phyloP scores from a whole-genome alignment of 2,888 invertebrate genomes.

The Cyaniris semiargus region DNA sequence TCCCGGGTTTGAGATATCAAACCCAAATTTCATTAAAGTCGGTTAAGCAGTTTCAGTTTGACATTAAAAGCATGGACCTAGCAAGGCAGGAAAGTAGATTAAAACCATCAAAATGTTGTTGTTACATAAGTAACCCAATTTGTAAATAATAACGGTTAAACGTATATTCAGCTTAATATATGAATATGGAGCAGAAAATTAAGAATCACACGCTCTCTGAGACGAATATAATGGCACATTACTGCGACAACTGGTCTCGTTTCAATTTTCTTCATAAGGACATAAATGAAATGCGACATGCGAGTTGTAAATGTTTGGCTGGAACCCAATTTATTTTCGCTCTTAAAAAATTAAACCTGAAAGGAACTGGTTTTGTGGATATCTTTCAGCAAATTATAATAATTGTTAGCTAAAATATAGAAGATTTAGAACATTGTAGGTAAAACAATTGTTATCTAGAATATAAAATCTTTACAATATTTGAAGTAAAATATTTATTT shows the following conservation, averaged over 20 bases:
- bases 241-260: conserved; percentile 8
- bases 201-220: conserved; percentile 7
- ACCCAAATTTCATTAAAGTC: too few species aligned
- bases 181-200: background rate
- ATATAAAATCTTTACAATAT: too few species aligned
- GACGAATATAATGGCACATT: background rate
- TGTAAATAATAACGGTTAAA: background rate
- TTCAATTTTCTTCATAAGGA: background rate
- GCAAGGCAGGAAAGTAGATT: too few species aligned
- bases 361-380: too few species aligned
- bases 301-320: background rate
- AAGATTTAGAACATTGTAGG: too few species aligned
- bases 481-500: too few species aligned
- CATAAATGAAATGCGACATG: background rate
- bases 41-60: too few species aligned
- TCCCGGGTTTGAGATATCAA: too few species aligned
- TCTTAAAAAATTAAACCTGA: background rate
- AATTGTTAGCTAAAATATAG: too few species aligned
- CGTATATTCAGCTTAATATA: background rate
- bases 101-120: background rate
- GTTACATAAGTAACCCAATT: background rate
- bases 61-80: too few species aligned
- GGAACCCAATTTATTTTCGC: background rate
- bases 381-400: too few species aligned
- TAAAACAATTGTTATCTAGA: too few species aligned